phyloP scores from a whole-genome alignment of 2,888 invertebrate genomes.

The Altica lythri region DNA sequence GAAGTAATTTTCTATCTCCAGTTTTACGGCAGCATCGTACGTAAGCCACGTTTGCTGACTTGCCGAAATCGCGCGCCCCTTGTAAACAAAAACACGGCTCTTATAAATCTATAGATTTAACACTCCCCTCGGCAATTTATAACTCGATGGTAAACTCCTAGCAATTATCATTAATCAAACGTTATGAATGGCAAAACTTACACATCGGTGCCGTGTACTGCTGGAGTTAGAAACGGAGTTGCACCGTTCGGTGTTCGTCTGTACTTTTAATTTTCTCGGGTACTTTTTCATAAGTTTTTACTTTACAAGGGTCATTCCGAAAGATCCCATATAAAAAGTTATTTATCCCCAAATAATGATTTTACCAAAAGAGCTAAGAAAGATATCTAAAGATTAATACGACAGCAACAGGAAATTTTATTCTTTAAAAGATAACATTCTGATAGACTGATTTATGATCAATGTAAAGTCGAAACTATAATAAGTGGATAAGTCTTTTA shows the following conservation, averaged over 20 bases:
- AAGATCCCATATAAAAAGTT: too few species aligned
- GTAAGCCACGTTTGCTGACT: too few species aligned
- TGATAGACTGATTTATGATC: too few species aligned
- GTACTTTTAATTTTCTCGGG: slow-evolving; percentile 49
- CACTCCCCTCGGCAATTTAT: slow-evolving; percentile 50
- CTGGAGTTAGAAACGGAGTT: slow-evolving; percentile 9
- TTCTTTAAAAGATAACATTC: too few species aligned
- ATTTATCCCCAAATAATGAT: too few species aligned
- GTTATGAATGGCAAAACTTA: slow-evolving; percentile 57
- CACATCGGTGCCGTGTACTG: slow-evolving; percentile 47
- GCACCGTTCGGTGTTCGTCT: slow-evolving; percentile 27
- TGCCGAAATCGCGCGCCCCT: slow-evolving; percentile 43
- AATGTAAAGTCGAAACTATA: too few species aligned
- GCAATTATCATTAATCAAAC: slow-evolving; percentile 57
- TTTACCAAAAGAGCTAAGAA: too few species aligned
- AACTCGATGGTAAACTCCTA: slow-evolving; percentile 51
- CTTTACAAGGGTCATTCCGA: background rate
- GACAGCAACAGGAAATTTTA: too few species aligned
- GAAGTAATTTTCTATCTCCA: slow-evolving; percentile 20
- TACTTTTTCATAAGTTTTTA: slow-evolving; percentile 21
- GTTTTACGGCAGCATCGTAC: slow-evolving; percentile 6
- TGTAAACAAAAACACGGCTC: slow-evolving; percentile 51
- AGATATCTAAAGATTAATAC: too few species aligned
- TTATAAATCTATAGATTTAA: slow-evolving; percentile 48
- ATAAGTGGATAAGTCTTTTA: too few species aligned